Conservation (phyloP, 2,888 invertebrate species). For the Agrochola macilenta region DNA sequence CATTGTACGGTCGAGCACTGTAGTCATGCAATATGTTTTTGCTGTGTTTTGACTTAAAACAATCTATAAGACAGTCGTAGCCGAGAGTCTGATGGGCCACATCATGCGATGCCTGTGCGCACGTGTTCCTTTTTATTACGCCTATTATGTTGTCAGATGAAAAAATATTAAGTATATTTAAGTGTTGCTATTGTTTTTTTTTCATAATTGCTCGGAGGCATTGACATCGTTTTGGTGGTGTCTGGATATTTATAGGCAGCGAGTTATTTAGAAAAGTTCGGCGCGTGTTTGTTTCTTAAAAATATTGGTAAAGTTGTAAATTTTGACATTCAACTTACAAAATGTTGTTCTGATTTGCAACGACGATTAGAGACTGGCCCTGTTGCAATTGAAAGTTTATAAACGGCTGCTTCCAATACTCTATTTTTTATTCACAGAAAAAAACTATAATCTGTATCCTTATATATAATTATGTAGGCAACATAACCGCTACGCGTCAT, state of each 20-base stretch:
- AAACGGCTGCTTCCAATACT: conserved; percentile 32
- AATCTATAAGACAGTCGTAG: conserved; percentile 77
- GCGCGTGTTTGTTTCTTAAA: not conserved
- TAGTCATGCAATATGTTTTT: conserved; percentile 65
- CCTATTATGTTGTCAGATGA: conserved; percentile 83
- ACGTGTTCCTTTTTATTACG: conserved; percentile 82
- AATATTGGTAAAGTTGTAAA: not conserved
- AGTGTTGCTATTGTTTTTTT: conserved; percentile 75
- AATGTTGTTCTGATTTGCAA: conserved; percentile 14
- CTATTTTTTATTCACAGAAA: conserved; percentile 43
- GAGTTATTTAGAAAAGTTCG: not conserved
- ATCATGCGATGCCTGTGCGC: conserved; percentile 80
- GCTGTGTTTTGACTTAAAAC: conserved; percentile 71
- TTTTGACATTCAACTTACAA: not conserved
- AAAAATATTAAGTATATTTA: conserved; percentile 77
- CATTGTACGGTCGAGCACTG: conserved; percentile 44
- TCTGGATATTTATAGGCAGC: conserved; percentile 10
- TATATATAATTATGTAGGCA: conserved; percentile 51
- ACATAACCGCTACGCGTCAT: conserved; percentile 43
- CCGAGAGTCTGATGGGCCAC: conserved; percentile 76
- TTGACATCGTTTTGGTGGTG: conserved; percentile 65
- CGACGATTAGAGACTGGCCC: not conserved
- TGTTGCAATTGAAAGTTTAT: conserved; percentile 25
- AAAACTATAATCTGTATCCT: conserved; percentile 46
- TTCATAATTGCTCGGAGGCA: conserved; percentile 68